Percentiles rank a stretch among this genome's conserved stretches.
These are phyloP conservation scores for Ricordea florida DNA, from an alignment of 92 coral and sea anemone genomes.

Conservation along the genomic window DNA sequence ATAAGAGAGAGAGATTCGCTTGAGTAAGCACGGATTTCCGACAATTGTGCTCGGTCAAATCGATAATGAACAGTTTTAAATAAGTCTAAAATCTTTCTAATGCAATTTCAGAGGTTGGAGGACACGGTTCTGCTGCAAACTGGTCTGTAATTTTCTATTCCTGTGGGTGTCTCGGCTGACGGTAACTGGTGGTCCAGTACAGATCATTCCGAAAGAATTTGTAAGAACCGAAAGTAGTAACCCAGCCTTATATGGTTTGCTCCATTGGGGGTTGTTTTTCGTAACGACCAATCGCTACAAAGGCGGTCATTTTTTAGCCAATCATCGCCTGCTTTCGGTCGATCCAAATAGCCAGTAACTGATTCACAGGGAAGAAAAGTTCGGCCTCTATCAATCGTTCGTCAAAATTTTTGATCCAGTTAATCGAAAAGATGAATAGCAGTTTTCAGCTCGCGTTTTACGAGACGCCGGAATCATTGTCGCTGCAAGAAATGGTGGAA, in stretches of 20 bases:
- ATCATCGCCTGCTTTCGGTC: conserved; percentile 74
- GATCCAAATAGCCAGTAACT: conserved; percentile 97
- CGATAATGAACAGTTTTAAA: background rate
- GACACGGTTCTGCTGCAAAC: too few species aligned
- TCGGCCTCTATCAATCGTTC: conserved; percentile 44
- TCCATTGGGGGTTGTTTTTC: conserved; percentile 91
- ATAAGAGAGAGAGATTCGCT: conserved; percentile 10
- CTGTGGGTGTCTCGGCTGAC: conserved; percentile 4
- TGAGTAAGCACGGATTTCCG: conserved; percentile 43
- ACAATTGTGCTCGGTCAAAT: background rate
- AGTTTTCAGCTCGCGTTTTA: conserved; percentile 64
- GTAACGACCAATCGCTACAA: conserved; percentile 81
- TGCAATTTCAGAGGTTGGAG: too few species aligned
- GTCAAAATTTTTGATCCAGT: conserved; percentile 57
- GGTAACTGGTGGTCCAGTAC: conserved; percentile 41
- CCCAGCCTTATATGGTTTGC: conserved; percentile 93
- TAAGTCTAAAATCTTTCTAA: background rate
- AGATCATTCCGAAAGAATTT: conserved; percentile 92
- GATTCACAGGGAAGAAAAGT: conserved; percentile 89
- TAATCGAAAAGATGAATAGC: conserved; percentile 78
- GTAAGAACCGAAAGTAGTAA: conserved; percentile 99
- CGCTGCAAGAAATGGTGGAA: conserved; percentile 95
- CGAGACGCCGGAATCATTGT: conserved; percentile 81
- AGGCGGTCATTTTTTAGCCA: conserved; percentile 78
- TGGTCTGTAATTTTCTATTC: too few species aligned